Evolutionary conservation across 2,797 vertebrate species (phyloP).

Genomic region (Sciaenops ocellatus): DNA sequence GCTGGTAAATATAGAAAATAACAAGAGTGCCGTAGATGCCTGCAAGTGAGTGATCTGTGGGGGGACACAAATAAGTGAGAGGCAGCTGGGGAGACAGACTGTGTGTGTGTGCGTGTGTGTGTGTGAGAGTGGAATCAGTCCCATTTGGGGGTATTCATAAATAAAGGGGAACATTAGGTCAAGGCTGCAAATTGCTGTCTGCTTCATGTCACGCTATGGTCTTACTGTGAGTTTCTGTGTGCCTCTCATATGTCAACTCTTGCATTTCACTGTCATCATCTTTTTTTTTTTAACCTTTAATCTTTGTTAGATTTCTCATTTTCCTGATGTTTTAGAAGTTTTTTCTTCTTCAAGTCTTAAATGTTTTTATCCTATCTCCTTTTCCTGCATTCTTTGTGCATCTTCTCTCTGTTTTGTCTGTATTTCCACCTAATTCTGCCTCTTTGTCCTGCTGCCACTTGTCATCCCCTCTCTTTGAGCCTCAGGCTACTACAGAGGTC

Average conservation of each 20-base stretch:
- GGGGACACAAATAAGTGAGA: constrained; percentile 72
- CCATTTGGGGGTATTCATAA: constrained; percentile 69
- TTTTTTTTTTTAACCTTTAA: constrained; percentile 22
- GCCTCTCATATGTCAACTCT: constrained; percentile 39
- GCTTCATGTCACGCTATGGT: constrained; percentile 40
- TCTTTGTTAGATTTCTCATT: constrained; percentile 21
- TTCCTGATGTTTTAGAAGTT: constrained; percentile 34
- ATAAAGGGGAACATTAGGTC: constrained; percentile 65
- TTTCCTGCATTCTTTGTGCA: constrained; percentile 6
- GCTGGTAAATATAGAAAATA: constrained; percentile 82
- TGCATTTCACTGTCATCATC: constrained; percentile 47
- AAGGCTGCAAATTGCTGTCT: constrained; percentile 59
- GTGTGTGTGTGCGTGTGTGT: constrained; percentile 42
- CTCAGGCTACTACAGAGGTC: constrained; percentile 55
- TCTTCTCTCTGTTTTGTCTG: constrained; percentile 15
- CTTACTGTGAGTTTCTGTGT: constrained; percentile 16
- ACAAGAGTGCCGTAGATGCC: constrained; percentile 78
- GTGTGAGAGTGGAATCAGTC: constrained; percentile 54
- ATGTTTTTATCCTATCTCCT: constrained; percentile 34
- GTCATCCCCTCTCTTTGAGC: constrained; percentile 32
- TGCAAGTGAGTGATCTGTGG: constrained; percentile 62
- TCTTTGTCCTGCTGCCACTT: constrained; percentile 40
- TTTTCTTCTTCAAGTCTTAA: constrained; percentile 8
- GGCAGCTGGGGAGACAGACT: constrained; percentile 74
- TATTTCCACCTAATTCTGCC: constrained; percentile 5